Evolutionary conservation across 2,888 invertebrate genomes (phyloP), one percentile per base, ranked within the genome.

Genomic region (Drosophila affinis): DNA sequence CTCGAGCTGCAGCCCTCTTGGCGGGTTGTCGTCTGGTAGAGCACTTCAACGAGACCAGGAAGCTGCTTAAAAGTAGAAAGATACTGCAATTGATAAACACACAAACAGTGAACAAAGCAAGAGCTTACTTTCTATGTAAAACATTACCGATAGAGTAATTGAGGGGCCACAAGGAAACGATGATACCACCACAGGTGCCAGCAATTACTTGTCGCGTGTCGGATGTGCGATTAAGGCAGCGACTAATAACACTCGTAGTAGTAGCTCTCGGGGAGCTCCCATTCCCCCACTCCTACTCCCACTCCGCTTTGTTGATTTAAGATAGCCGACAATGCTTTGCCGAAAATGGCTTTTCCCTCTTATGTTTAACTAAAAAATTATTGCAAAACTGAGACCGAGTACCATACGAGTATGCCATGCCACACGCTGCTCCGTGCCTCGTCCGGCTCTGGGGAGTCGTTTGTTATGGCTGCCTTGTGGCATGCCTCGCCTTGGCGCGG

Each of bases 391-490:
- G 68, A 58, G 45, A 32, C 18, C 44, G 27, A 6, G 39, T 39
- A n/a, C 54, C 75, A 75, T 52, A n/a, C n/a, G n/a, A n/a, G n/a
- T n/a, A 72, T 69, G 70, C 68, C 39, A 55, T 69, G 70, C 71
- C 39, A 55, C 56, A 63, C 58, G 56, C 57, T 55, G n/a, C 52
- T 51, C 0, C 34, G 24, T 14, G 39, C 34, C 46, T 0, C 34
- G 24, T 14, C 14, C 34, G 62, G 29, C 87, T 62, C 81, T 48
- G 21, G 87, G 82, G 89, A 78, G 81, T 78, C 78, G 73, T 82
- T 82, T 82, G 87, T 88, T 88, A 78, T 78, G 77, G 89, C 76
- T 75, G 75, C 76, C 59, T 18, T 12, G 52, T 3, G 32, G 27
- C 27, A 27, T 27, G 27, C 27, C 27, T 27, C 27, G 27, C 27